Base-by-base conservation (phyloP, 2,797 vertebrate genomes). In the Craterocephalus amniculus region DNA sequence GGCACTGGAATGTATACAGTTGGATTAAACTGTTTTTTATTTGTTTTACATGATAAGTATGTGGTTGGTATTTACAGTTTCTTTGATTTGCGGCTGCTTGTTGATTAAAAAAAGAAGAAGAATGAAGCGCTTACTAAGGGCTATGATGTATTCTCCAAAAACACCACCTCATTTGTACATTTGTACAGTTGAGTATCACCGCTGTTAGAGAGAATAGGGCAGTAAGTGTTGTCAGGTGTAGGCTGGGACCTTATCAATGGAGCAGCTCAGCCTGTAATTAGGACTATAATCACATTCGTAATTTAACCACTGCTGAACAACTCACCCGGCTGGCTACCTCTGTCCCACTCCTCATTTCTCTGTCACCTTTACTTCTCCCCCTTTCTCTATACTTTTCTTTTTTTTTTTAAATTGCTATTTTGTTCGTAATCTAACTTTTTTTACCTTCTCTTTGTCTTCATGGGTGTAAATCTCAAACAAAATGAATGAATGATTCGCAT, bases 241-340 rank as follows among this genome's bases (percentile, higher is more conserved):
- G 89, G 81, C 91, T 92, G 88, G 89, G 88, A 93, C 91, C 92
- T 93, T 95, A 95, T 95, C 94, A 94, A 88, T 95, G 91, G 89
- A 92, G 88, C 88, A 76, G 81, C 89, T 85, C 88, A 93, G 83
- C 83, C 88, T 87, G 89, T 95, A 95, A 96, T 96, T 94, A 94
- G 91, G 83, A 81, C 91, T 81, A 94, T 95, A 96, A 96, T 96
- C 92, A 95, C 88, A 91, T 91, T 90, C 87, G 81, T 91, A 93
- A 93, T 93, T 94, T 90, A 94, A 93, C 91, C 87, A 89, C 72
- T 90, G 85, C 86, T 94, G 91, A 81, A 88, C 86, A 80, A 88
- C 91, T 93, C 79, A 71, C 67, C 78, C 86, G 57, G 78, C 74
- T 78, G 78, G 0, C 67, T 82, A 58, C 65, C 76, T 22, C 31